Evolutionary conservation across 2,113 vertebrate genomes (phyloP), one percentile per base, ranked within the genome.

Genomic region (Heterochromis multidens): DNA sequence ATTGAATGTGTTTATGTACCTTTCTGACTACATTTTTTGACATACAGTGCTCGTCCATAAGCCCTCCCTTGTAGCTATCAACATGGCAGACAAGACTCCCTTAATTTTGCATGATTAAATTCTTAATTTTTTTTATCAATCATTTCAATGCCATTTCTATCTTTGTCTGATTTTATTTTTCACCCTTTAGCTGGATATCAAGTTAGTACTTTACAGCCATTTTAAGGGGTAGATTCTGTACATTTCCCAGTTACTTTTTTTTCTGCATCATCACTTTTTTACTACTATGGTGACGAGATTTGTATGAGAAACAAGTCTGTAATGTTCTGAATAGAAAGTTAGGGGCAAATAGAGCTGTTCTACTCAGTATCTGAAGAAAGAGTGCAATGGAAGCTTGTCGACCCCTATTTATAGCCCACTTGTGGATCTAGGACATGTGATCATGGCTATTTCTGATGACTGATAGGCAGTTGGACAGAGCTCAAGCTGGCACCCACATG

Each of bases 361-460:
- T 67, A 67, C 80, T 35, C 77, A 74, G 83, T 78, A 60, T 87
- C 77, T 82, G 84, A 72, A 86, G 92, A 90, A 92, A 88, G 82
- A 91, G 83, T n/a, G 74, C 79, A 62, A 23, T 52, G 82, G 84
- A 89, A 46, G 87, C 80, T 63, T 57, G 70, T 87, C 79, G 70
- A 76, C 61, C 79, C 80, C 94, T 96, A 96, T 95, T 92, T 94
- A 92, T 95, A 95, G 91, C 87, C 76, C 87, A 89, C 91, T 95
- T 94, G 83, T 91, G 79, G 77, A 70, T 90, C 87, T 80, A 82
- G 82, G 86, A 92, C 95, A 96, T 95, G 94, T 95, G 95, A 95
- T 95, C 92, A 84, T 59, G 67, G 91, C 93, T 96, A 96, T 96
- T 96, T 96, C 89, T 91, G 93, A 90, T 62, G 62, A 89, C 86